Evolutionary conservation across 2,797 vertebrate genomes (phyloP).

Genomic region (Euphonia xanthogaster): DNA sequence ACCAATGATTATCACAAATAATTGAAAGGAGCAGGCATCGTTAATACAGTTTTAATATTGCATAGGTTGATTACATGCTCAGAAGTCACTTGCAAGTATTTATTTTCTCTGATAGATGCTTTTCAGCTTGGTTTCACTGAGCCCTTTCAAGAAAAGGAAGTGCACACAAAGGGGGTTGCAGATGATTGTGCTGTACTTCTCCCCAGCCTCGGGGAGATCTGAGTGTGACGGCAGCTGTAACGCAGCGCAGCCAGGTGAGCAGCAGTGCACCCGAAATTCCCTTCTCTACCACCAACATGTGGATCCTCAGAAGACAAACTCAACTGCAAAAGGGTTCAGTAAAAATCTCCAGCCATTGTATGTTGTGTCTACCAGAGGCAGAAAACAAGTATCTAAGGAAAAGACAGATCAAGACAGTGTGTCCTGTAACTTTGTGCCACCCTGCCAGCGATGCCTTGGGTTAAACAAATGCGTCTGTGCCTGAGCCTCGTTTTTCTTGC

Average conservation of each 20-base stretch:
- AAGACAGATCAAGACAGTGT: neutral
- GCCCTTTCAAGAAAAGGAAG: neutral
- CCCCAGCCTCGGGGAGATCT: fast-evolving
- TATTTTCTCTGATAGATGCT: neutral
- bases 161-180: neutral
- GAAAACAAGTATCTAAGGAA: neutral
- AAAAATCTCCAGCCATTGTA: neutral
- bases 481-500: neutral
- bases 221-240: neutral
- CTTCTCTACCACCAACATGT: fast-evolving
- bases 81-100: slow-evolving; percentile 11
- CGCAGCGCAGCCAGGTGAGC: fast-evolving
- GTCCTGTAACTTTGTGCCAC: neutral
- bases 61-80: neutral
- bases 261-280: neutral
- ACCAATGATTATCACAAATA: neutral
- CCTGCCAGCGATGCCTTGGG: neutral
- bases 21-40: neutral
- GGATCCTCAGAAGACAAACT: neutral
- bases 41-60: neutral
- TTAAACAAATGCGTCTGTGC: neutral
- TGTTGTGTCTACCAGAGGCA: neutral
- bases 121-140: neutral
- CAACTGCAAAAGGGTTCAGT: neutral
- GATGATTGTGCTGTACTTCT: neutral